Conservation (phyloP, 2,113 vertebrate genomes). For the Casuarius casuarius region DNA sequence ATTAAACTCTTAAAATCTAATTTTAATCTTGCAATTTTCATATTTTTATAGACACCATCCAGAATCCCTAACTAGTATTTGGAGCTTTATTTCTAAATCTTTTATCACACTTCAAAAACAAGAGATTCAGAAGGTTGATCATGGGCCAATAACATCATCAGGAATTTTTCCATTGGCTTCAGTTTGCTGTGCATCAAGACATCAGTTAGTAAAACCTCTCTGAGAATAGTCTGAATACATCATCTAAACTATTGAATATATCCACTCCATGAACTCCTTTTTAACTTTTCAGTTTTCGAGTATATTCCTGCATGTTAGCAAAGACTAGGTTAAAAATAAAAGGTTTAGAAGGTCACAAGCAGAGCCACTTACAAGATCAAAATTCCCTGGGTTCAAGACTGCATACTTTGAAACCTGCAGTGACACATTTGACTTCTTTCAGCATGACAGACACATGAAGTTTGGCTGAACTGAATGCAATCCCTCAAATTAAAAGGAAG, state of each 20-base stretch:
- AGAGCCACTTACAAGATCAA: not conserved
- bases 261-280: not conserved
- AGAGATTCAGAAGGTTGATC: not conserved
- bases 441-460: not conserved
- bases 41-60: not conserved
- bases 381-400: not conserved
- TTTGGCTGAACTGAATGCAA: not conserved
- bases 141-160: not conserved
- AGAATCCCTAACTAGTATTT: not conserved
- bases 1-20: not conserved
- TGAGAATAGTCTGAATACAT: not conserved
- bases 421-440: not conserved
- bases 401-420: not conserved
- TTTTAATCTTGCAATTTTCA: not conserved
- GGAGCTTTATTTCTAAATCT: not conserved
- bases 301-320: not conserved
- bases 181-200: not conserved
- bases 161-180: not conserved
- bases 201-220: not conserved
- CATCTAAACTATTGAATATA: not conserved
- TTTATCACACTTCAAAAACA: not conserved
- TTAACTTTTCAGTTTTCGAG: not conserved
- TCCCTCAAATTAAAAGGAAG: slow-evolving; percentile 31
- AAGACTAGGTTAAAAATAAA: slow-evolving; percentile 8
- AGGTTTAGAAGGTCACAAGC: not conserved